Conservation (phyloP, 1,140 invertebrate species). For the Drosophila varians region DNA sequence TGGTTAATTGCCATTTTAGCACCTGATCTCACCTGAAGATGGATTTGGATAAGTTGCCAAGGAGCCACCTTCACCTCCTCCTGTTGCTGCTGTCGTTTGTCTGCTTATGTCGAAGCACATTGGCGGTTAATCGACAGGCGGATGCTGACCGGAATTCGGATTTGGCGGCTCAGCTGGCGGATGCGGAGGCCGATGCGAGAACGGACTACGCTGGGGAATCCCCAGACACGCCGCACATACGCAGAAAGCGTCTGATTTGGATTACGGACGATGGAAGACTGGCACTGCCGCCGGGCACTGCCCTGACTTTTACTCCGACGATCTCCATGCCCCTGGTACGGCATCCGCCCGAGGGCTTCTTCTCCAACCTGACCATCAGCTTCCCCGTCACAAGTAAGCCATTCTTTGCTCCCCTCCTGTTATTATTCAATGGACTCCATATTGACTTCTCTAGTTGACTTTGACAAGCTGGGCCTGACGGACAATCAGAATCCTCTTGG, state of each 20-base stretch:
- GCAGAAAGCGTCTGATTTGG: constrained; percentile 92
- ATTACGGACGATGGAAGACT: constrained; percentile 92
- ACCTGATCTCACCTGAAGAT: constrained; percentile 4
- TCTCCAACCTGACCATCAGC: constrained; percentile 93
- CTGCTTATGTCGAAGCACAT: constrained; percentile 24
- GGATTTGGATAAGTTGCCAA: constrained; percentile 16
- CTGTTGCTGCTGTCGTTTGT: constrained; percentile 26
- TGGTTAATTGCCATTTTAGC: constrained; percentile 14
- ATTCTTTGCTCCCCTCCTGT: neutral
- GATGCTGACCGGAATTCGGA: constrained; percentile 42
- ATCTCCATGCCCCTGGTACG: constrained; percentile 91
- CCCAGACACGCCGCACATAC: constrained; percentile 85
- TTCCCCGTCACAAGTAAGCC: constrained; percentile 94
- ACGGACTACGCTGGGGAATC: constrained; percentile 25
- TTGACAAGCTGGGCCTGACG: constrained; percentile 91
- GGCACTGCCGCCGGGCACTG: constrained; percentile 91
- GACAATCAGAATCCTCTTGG: constrained; percentile 94
- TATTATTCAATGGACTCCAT: constrained; percentile 37
- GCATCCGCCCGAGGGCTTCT: constrained; percentile 92
- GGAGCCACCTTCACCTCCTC: constrained; percentile 4
- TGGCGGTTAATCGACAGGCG: constrained; percentile 25
- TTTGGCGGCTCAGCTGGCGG: constrained; percentile 49
- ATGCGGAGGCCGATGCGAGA: constrained; percentile 40
- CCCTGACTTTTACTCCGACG: constrained; percentile 91
- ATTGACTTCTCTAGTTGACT: constrained; percentile 87